Percentiles rank a stretch among this genome's conserved stretches.
Evolutionary conservation across 2,888 invertebrate species (phyloP).

Genomic region (Podotricha telesiphe): DNA sequence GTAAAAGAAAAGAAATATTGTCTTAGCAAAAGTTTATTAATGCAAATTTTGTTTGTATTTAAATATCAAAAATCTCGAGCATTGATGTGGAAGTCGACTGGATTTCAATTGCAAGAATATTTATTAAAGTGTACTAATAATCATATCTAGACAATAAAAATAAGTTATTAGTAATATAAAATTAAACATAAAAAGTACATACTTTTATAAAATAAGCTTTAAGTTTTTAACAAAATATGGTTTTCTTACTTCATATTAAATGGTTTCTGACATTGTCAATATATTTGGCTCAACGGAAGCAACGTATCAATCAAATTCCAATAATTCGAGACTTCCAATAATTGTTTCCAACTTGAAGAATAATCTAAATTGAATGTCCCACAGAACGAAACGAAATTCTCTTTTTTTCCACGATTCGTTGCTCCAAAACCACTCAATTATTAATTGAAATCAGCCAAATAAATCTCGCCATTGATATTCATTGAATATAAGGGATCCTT

Average conservation of each 20-base stretch:
- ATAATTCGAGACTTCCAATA: constrained; percentile 6
- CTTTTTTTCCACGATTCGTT: constrained; percentile 18
- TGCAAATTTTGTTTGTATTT: too few relatives aligned
- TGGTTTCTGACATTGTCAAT: background rate
- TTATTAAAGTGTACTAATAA: too few relatives aligned
- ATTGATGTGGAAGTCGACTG: too few relatives aligned
- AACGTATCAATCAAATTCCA: constrained; percentile 19
- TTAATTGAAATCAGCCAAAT: constrained; percentile 34
- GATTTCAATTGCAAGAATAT: too few relatives aligned
- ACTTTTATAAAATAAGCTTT: too few relatives aligned
- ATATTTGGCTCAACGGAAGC: background rate
- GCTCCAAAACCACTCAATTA: constrained; percentile 28
- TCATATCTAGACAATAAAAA: too few relatives aligned
- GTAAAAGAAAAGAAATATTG: too few relatives aligned
- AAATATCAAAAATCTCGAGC: too few relatives aligned
- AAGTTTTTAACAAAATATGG: too few relatives aligned
- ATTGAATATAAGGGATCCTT: constrained; percentile 21
- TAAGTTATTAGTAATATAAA: too few relatives aligned
- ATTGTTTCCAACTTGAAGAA: constrained; percentile 12
- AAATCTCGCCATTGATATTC: constrained; percentile 26
- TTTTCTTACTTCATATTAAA: background rate
- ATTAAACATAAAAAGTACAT: too few relatives aligned
- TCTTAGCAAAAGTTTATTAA: too few relatives aligned
- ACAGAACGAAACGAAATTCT: background rate
- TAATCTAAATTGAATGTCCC: constrained; percentile 15